Evolutionary conservation across 2,797 vertebrate species (phyloP), one percentile per base, ranked within the genome.

Genomic region (Enteromius afrohamiltoni): DNA sequence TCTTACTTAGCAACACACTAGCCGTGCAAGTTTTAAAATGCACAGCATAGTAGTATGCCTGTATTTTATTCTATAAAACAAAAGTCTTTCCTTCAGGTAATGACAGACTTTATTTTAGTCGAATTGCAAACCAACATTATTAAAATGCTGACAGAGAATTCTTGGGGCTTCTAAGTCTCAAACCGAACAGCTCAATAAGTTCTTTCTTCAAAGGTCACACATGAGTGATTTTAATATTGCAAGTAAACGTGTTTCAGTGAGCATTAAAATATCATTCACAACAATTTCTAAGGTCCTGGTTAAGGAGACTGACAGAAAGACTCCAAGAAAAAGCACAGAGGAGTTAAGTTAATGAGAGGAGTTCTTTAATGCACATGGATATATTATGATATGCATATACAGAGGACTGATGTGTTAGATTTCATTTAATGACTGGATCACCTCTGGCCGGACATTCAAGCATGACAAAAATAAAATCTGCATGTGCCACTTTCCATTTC

Each of bases 181-280:
- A 67, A 64, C 11, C 31, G 17, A 64, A 79, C 42, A 65, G 40
- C 37, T 78, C 42, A 3, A 64, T 17, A 6, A 47, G 55, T 70
- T 62, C 37, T 26, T 42, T 23, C 16, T 31, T 14, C 62, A 67
- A 29, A 75, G 11, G 58, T 14, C 70, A 65, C 23, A 70, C n/a
- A 49, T 17, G 29, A 23, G 21, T 37, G 19, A 23, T 49, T 3
- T 62, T 74, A 81, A 74, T 73, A 62, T 85, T 34, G 42, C 88
- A 88, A 84, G 81, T 82, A 83, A 69, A 77, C 60, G 16, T 74
- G 75, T 84, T 53, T 67, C 17, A 70, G 31, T 26, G 47, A 69
- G 34, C 34, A 62, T 74, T 51, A 14, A 64, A 53, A 37, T 55
- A 71, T 21, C 23, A 80, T 74, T 80, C 49, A 60, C 49, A 45